Evolutionary conservation across 2,888 invertebrate species (phyloP), one percentile per base, ranked within the genome.

Genomic region (Ophraella communa): DNA sequence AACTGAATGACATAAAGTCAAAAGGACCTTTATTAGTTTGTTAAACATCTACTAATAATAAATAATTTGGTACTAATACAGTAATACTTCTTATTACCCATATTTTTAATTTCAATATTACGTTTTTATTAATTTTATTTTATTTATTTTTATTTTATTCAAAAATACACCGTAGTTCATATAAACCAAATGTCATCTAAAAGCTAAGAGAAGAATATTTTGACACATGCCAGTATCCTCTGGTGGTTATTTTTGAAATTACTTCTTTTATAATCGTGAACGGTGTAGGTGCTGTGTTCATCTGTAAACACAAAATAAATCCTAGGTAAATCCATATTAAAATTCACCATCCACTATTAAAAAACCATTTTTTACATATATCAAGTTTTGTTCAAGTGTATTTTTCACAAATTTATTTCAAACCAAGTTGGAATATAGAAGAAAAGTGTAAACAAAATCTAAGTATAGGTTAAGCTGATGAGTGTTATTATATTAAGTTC

Each of bases 321-420:
- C 81, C 70, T 77, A 81, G 81, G 81, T 81, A 81, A 80, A 80
- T 23, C 20, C 47, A 67, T 68, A 20, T 70, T 65, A 62, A 18
- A 44, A 52, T 55, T 52, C 63, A 66, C 60, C 80, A 81, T 81
- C 81, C 57, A n/a, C 5, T 17, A n/a, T 24, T 57, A 8, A 62
- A 67, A 65, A 49, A 17, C 18, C 39, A 4, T 49, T 10, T 35
- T 63, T 55, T 57, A 42, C 44, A 49, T 66, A 64, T 20, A 23
- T 18, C 14, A 57, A 52, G 42, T 39, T 45, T 27, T 45, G 17
- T 45, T 49, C 39, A 64, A 23, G 39, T 4, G 4, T 17, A 17
- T 45, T 5, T 1, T 56, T 57, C 59, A 17, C 18, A 66, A 66
- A 71, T 68, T 64, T 49, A 14, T 51, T 61, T 61, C 44, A 24